A percentile compares a stretch with the other conserved stretches of the same genome.
phyloP scores from a whole-genome alignment of 92 coral and sea anemone genomes.

The Palythoa grandis region DNA sequence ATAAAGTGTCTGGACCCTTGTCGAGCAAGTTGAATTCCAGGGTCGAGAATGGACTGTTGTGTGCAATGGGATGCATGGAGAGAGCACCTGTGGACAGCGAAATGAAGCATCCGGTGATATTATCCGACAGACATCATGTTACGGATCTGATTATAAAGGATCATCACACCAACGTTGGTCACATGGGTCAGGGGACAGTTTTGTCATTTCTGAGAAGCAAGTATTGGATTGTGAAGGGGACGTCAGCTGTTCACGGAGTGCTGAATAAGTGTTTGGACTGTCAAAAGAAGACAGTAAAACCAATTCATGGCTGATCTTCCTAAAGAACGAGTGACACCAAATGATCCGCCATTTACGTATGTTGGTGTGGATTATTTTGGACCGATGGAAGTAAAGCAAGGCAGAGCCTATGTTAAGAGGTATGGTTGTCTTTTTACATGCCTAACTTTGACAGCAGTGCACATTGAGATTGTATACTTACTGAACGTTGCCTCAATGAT shows the following conservation, averaged over 20 bases:
- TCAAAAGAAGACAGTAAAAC: slow-evolving; percentile 49
- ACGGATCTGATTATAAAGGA: slow-evolving; percentile 32
- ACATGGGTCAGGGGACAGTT: slow-evolving; percentile 70
- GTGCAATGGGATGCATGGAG: slow-evolving; percentile 22
- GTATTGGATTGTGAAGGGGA: slow-evolving; percentile 66
- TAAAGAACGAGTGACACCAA: too few species aligned
- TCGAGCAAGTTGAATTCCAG: too few species aligned
- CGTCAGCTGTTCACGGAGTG: slow-evolving; percentile 58
- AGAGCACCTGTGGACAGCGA: slow-evolving; percentile 44
- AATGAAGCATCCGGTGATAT: slow-evolving; percentile 36
- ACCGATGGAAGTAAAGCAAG: background rate
- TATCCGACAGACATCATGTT: background rate
- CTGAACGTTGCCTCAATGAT: slow-evolving; percentile 60
- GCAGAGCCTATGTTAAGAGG: slow-evolving; percentile 50
- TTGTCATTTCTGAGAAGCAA: slow-evolving; percentile 57
- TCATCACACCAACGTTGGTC: slow-evolving; percentile 51
- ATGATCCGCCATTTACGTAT: too few species aligned
- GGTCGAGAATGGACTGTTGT: too few species aligned
- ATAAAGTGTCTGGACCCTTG: too few species aligned
- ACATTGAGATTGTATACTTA: slow-evolving; percentile 56
- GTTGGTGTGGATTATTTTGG: too few species aligned
- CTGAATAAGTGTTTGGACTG: slow-evolving; percentile 59
- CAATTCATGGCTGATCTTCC: background rate
- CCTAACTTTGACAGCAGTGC: slow-evolving; percentile 58
- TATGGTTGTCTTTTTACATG: slow-evolving; percentile 69